These are phyloP conservation scores for human (Homo sapiens) DNA, from an alignment of 2,113 vertebrate genomes.

Conservation along the genomic window GRCh38 chr22:25613001-25613500, in stretches of 20 bases:
- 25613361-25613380: not conserved
- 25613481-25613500: constrained; percentile 42
- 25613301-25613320: not conserved
- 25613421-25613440: not conserved
- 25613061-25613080: not conserved
- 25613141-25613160: not conserved
- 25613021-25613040: not conserved
- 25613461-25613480: not conserved
- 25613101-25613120: not conserved
- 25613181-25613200: not conserved
- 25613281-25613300: not conserved
- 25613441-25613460: not conserved
- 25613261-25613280: not conserved
- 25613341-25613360: not conserved
- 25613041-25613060: not conserved
- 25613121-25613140: not conserved
- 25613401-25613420: not conserved
- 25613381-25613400: not conserved
- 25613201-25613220: not conserved
- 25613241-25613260: not conserved
- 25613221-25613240: not conserved
- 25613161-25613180: not conserved
- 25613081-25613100: not conserved
- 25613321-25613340: not conserved
- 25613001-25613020: not conserved